Base-by-base conservation (phyloP, 2,888 invertebrate species). In the Halictus ligatus region DNA sequence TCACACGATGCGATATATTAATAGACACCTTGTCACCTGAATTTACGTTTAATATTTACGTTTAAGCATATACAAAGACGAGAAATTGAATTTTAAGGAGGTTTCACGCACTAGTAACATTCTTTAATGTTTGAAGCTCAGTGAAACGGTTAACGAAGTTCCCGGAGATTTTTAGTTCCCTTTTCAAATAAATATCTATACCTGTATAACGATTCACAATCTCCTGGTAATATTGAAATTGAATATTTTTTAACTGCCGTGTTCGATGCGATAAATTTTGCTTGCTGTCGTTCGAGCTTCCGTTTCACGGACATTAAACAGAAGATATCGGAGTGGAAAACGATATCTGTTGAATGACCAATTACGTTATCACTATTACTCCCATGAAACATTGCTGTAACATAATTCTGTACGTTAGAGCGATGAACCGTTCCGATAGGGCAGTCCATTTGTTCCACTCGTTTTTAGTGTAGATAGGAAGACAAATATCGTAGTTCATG, bases 311-410 rank as follows among this genome's bases (percentile, higher is more conserved):
- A 13, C 40, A 69, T 69, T 40, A 50, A 78, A 50, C 48, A 15
- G 40, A 40, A 54, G 77, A 48, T 69, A 78, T 40, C 69, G 18
- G 40, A 35, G 5, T 54, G 77, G 13, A 54, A 77, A 48, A 25
- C 50, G 69, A 78, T 78, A 78, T 48, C 77, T 54, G 69, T 40
- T 78, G n/a, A 78, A 50, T 35, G 77, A 69, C 69, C 50, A 69
- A 78, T 78, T 67, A 78, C 35, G n/a, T 50, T 78, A 78, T 78
- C 77, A 18, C 50, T 78, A 78, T 78, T 78, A 43, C 77, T 78
- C 77, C 50, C 69, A 50, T 69, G 50, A 40, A 77, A 67, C 67
- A 35, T 67, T 50, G n/a, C 35, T 35, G 77, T 50, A 78, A 78
- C 40, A 25, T n/a, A 78, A 78, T 13, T 48, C 72, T 13, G 21